Percentiles rank a stretch among this genome's conserved stretches.
Evolutionary conservation across 2,888 invertebrate genomes (phyloP).

Genomic region (Lymantria dispar): DNA sequence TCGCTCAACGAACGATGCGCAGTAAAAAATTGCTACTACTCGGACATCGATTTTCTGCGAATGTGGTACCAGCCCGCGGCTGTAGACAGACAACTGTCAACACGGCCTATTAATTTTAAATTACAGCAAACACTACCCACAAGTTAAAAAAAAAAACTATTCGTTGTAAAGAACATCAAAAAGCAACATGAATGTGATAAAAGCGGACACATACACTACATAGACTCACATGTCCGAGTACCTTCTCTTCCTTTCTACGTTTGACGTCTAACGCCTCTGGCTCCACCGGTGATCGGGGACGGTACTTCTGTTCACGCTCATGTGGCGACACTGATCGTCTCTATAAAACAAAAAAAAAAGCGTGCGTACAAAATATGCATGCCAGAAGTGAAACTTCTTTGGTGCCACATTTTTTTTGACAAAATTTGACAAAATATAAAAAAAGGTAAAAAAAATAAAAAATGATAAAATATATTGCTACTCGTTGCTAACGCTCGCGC

Average conservation of each 20-base stretch:
- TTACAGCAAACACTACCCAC: constrained; percentile 21
- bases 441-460: too few relatives aligned
- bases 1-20: too few relatives aligned
- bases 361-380: too few relatives aligned
- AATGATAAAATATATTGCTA: too few relatives aligned
- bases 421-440: too few relatives aligned
- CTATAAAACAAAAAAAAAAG: too few relatives aligned
- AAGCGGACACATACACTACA: constrained; percentile 74
- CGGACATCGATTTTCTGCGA: too few relatives aligned
- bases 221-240: constrained; percentile 91
- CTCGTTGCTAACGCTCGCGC: too few relatives aligned
- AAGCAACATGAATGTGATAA: constrained; percentile 32
- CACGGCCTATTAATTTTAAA: neutral
- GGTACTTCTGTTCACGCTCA: constrained; percentile 89
- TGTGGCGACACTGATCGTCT: constrained; percentile 92
- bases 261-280: constrained; percentile 88
- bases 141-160: constrained; percentile 6
- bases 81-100: neutral
- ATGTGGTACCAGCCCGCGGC: too few relatives aligned
- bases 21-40: too few relatives aligned
- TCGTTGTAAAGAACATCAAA: constrained; percentile 15
- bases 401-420: too few relatives aligned
- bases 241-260: constrained; percentile 92
- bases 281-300: constrained; percentile 89
- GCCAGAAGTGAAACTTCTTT: too few relatives aligned